Base-by-base conservation (phyloP, 2,113 vertebrate genomes). In the Thalassarche chlororhynchos region DNA sequence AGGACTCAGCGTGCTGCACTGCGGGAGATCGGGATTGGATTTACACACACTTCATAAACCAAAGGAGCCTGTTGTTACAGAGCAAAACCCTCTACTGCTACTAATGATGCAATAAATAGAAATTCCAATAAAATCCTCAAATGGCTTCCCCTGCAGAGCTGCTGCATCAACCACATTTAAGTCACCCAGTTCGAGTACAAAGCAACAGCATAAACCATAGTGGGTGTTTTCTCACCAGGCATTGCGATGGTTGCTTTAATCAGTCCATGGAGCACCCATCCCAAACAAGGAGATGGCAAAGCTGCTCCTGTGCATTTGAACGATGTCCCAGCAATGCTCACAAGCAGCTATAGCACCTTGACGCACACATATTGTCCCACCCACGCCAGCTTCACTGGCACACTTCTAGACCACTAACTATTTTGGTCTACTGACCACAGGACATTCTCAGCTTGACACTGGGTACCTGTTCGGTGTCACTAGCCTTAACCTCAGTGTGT, bases 41-140 rank as follows among this genome's bases (percentile, higher is more conserved):
- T 94, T 81, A 94, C 65, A 68, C 17, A 49, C 42, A 14, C 46
- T 58, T 55, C 69, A 62, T 65, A 78, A 94, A 74, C 42, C 81
- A 81, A 42, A 87, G 58, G 62, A 89, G 84, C 44, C 72, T 6
- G 12, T 0, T 75, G 58, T 66, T 84, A 87, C 55, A 78, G 74
- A 91, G 88, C 42, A 91, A 58, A 89, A 34, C 46, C 65, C 52
- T 64, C n/a, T 51, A 28, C 46, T 78, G 80, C 55, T 84, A 49
- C 77, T 81, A 96, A 90, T 3, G 34, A 93, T 42, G 55, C 70
- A 90, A 71, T 75, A 96, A 96, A 95, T 14, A 91, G 94, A 58
- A 69, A 81, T 58, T 32, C 80, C 84, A 89, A 81, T 84, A 77
- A 94, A 93, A 81, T 16, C 40, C 72, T 89, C 58, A 46, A 49